These are phyloP conservation scores for Polia nebulosa DNA, from an alignment of 2,888 invertebrate genomes.

Conservation along the genomic window DNA sequence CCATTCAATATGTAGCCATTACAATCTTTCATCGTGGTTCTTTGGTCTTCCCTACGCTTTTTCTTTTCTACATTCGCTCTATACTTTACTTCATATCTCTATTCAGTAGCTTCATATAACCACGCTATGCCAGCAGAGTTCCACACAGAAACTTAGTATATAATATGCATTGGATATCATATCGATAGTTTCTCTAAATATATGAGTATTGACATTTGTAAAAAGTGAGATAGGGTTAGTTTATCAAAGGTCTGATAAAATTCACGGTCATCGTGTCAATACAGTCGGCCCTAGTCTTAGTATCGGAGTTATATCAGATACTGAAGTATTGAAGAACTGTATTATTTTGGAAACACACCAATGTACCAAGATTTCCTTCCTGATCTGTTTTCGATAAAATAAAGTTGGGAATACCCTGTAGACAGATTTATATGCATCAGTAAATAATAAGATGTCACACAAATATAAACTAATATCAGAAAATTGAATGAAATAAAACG, in stretches of 20 bases:
- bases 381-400: background rate
- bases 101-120: background rate
- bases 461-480: background rate
- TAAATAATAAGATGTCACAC: conserved; percentile 1
- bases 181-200: conserved; percentile 8
- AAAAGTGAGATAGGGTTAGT: conserved; percentile 38
- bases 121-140: background rate
- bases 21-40: background rate
- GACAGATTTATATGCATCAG: background rate
- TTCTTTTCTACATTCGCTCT: background rate
- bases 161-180: conserved; percentile 8
- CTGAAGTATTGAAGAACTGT: background rate
- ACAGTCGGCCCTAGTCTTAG: conserved; percentile 4
- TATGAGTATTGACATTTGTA: conserved; percentile 30
- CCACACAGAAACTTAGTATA: background rate
- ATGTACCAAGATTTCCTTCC: background rate
- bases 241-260: conserved; percentile 57
- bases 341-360: conserved; percentile 7
- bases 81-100: background rate
- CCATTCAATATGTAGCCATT: background rate
- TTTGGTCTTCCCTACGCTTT: background rate
- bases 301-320: conserved; percentile 26
- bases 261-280: conserved; percentile 50
- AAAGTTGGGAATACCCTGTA: background rate
- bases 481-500: background rate